Evolutionary conservation across 1,140 invertebrate genomes (phyloP).

Genomic region (Drosophila grimshawi): DNA sequence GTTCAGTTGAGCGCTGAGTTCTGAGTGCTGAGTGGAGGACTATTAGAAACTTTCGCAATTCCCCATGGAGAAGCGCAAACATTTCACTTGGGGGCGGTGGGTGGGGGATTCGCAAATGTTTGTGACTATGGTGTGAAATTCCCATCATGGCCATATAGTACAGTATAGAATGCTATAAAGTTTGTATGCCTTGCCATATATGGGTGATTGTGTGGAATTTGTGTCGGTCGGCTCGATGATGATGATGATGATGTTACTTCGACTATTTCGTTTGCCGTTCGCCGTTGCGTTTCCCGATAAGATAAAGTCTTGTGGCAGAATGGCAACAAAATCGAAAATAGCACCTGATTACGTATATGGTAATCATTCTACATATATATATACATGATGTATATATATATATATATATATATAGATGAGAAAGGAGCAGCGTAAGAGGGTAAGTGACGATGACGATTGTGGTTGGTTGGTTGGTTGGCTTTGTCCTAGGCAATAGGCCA

Average conservation of each 20-base stretch:
- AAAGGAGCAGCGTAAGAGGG: not conserved
- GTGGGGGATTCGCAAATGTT: slow-evolving; percentile 5
- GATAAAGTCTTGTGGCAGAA: slow-evolving; percentile 65
- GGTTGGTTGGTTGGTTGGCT: not conserved
- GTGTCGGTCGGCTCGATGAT: slow-evolving; percentile 35
- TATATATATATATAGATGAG: not conserved
- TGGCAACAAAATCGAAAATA: slow-evolving; percentile 72
- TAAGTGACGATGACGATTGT: not conserved
- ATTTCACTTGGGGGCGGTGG: not conserved
- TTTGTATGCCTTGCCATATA: slow-evolving; percentile 10
- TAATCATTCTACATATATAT: slow-evolving; percentile 27
- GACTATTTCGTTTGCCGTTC: slow-evolving; percentile 33
- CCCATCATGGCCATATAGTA: slow-evolving; percentile 26
- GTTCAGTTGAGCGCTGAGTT: not conserved
- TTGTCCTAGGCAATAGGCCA: slow-evolving; percentile 28
- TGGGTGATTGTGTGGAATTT: slow-evolving; percentile 45
- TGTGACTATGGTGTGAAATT: slow-evolving; percentile 41
- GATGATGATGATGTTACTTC: slow-evolving; percentile 15
- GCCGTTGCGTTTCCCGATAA: slow-evolving; percentile 64
- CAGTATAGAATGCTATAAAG: slow-evolving; percentile 5
- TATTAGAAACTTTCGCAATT: slow-evolving; percentile 3
- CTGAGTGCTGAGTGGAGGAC: not conserved
- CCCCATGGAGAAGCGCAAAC: slow-evolving; percentile 15
- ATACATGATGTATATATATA: slow-evolving; percentile 3
- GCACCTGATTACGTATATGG: slow-evolving; percentile 54